A percentile compares a stretch with the other conserved stretches of the same genome.
Conservation (phyloP, 2,888 invertebrate species). For the Acrocera orbiculus region DNA sequence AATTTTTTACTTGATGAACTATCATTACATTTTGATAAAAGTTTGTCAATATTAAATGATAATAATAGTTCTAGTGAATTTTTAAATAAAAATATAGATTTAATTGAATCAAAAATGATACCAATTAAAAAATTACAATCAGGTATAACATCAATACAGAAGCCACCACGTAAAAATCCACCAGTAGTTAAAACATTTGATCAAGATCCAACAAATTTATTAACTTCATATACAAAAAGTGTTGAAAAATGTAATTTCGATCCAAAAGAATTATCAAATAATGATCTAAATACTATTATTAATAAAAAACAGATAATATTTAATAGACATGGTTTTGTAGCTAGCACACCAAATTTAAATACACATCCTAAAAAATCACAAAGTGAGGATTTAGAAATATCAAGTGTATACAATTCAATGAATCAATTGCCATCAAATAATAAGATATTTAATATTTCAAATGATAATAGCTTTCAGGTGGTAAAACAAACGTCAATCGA, state of each 20-base stretch:
- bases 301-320: slow-evolving; percentile 5
- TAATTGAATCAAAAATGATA: neutral
- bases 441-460: slow-evolving; percentile 29
- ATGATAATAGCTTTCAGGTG: slow-evolving; percentile 47
- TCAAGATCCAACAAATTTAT: slow-evolving; percentile 28
- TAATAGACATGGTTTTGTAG: slow-evolving; percentile 26
- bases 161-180: slow-evolving; percentile 12
- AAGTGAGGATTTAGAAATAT: slow-evolving; percentile 35
- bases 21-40: slow-evolving; percentile 37
- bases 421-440: slow-evolving; percentile 34
- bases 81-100: slow-evolving; percentile 5
- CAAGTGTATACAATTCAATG: slow-evolving; percentile 43
- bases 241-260: slow-evolving; percentile 29
- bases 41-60: slow-evolving; percentile 39
- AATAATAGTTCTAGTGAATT: slow-evolving; percentile 21
- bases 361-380: slow-evolving; percentile 20
- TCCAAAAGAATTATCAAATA: slow-evolving; percentile 14
- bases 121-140: slow-evolving; percentile 12
- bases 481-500: slow-evolving; percentile 43
- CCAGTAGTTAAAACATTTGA: slow-evolving; percentile 21
- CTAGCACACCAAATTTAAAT: slow-evolving; percentile 44
- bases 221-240: slow-evolving; percentile 28
- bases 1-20: slow-evolving; percentile 32
- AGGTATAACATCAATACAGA: slow-evolving; percentile 6
- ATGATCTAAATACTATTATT: slow-evolving; percentile 4